Base-by-base conservation (phyloP, 2,113 vertebrate species). In the Manacus vitellinus region DNA sequence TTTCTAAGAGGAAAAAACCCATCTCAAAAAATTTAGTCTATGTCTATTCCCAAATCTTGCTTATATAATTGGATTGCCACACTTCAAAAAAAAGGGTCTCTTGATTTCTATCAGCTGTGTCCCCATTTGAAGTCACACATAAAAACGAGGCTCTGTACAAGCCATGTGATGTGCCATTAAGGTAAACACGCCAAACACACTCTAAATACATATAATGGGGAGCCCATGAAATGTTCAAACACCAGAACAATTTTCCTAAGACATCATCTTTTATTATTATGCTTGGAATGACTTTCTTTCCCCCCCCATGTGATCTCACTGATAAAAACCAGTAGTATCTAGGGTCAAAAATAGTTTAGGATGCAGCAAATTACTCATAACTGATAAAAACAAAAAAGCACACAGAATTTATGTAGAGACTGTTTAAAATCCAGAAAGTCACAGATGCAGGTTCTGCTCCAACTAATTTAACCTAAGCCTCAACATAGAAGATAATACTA, bases 221-320 rank as follows among this genome's bases (percentile, higher is more conserved):
- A 78, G 7, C 30, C 43, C 7, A 85, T 39, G 23, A 55, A 70
- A 94, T 27, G 14, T 91, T 94, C 17, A 72, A 94, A 94, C 94
- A 85, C 7, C 68, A 63, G 33, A 95, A 91, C n/a, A 22, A 62
- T 78, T 95, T 83, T 94, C 52, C 41, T 82, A 96, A 88, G 61
- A 94, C 37, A 94, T 62, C 2, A 35, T 85, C 49, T 77, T 97
- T 94, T 90, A 96, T 92, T 85, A 65, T 67, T 93, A 35, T 31
- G 46, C 52, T 31, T 79, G 87, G 65, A 95, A 74, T 83, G 3
- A 41, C 41, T 62, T 75, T 92, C 27, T 92, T 81, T 2, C 59
- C 4, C 15, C 56, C 4, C 14, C 31, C 3, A 9, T 54, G 21
- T 85, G 83, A 92, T 97, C 85, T 52, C 35, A 56, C 62, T 73